Conservation (phyloP, 2,888 invertebrate species). For the Cheilosia urbana region DNA sequence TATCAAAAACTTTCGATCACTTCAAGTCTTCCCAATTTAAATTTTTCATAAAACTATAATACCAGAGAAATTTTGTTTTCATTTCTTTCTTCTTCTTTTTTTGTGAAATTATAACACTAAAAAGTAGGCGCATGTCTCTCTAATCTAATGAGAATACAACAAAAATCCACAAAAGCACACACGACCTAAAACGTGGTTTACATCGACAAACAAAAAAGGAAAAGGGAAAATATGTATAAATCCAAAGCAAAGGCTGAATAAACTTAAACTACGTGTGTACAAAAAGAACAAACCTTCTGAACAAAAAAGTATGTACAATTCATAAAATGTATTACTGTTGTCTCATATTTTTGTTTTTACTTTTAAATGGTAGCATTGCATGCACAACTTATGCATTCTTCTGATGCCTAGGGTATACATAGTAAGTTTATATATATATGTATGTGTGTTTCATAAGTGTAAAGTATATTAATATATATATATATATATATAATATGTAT, state of each 20-base stretch:
- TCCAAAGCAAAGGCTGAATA: constrained; percentile 18
- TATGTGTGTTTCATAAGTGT: constrained; percentile 69
- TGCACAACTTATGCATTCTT: constrained; percentile 66
- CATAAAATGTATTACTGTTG: constrained; percentile 39
- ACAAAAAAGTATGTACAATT: constrained; percentile 13
- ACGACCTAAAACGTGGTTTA: constrained; percentile 12
- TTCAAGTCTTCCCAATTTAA: constrained; percentile 53
- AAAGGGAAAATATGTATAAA: constrained; percentile 1
- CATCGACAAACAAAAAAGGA: constrained; percentile 6
- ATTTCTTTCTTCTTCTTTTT: background rate
- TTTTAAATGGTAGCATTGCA: constrained; percentile 61
- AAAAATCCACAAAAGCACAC: constrained; percentile 42
- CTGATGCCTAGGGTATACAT: constrained; percentile 70
- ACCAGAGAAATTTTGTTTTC: constrained; percentile 45
- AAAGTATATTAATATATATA: constrained; percentile 73
- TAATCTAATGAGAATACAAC: constrained; percentile 10
- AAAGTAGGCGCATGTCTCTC: constrained; percentile 1
- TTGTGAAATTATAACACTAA: constrained; percentile 33
- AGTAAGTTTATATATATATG: constrained; percentile 58
- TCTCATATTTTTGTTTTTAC: constrained; percentile 15
- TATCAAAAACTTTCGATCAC: constrained; percentile 13
- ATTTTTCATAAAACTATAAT: constrained; percentile 66
- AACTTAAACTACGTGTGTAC: constrained; percentile 3
- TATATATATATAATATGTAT: constrained; percentile 66
- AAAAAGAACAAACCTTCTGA: constrained; percentile 14